Percentiles rank a stretch among this genome's conserved stretches.
phyloP scores from a whole-genome alignment of 1,140 invertebrate species.

The Brachionus angularis region DNA sequence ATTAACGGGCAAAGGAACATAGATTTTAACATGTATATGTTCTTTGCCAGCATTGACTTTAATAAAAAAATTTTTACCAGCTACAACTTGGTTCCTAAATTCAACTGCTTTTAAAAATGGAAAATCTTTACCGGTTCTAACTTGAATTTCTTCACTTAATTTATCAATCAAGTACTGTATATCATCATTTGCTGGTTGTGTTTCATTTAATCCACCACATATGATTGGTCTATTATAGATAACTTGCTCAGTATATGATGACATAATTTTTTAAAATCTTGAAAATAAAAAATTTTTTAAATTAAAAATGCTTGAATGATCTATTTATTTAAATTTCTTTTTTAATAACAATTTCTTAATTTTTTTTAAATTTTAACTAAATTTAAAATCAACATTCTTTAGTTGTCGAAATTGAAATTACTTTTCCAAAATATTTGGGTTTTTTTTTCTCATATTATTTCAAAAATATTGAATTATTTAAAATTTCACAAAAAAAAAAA shows the following conservation, averaged over 20 bases:
- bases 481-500: no score
- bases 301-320: constrained; percentile 1
- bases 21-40: constrained; percentile 39
- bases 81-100: constrained; percentile 36
- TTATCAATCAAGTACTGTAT: constrained; percentile 22
- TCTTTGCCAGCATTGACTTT: constrained; percentile 32
- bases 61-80: constrained; percentile 31
- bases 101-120: constrained; percentile 1
- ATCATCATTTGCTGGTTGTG: constrained; percentile 35
- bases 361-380: no score
- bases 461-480: no score
- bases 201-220: constrained; percentile 36
- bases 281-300: neutral
- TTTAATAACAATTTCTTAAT: neutral
- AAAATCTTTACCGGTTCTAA: constrained; percentile 12
- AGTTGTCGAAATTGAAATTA: no score
- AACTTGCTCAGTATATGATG: no score
- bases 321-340: neutral
- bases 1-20: constrained; percentile 17
- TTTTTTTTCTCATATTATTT: no score
- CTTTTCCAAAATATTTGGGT: no score
- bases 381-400: no score
- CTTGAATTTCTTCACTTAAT: constrained; percentile 24
- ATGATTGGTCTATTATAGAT: constrained; percentile 22
- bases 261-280: no score